Percentiles rank a stretch among this genome's conserved stretches.
Conservation (phyloP, 2,797 vertebrate species). For the Gephyroberyx darwinii region DNA sequence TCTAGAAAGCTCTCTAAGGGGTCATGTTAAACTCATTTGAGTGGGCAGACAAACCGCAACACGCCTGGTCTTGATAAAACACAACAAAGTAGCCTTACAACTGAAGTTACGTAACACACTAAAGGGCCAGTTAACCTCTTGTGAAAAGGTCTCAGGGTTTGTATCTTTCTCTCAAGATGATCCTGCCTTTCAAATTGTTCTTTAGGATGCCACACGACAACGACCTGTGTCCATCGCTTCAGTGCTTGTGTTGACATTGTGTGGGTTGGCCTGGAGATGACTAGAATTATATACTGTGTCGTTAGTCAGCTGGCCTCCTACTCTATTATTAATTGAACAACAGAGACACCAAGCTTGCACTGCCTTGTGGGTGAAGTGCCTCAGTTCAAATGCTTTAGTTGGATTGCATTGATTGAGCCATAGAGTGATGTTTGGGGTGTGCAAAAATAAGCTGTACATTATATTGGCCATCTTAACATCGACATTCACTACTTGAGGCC, state of each 20-base stretch:
- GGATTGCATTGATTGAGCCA: conserved; percentile 31
- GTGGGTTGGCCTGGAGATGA: conserved; percentile 79
- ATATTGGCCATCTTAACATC: conserved; percentile 22
- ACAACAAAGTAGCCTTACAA: conserved; percentile 13
- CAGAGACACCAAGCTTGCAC: conserved; percentile 71
- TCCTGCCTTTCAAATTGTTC: conserved; percentile 26
- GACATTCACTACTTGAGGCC: background rate
- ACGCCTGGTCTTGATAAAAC: conserved; percentile 15
- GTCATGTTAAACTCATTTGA: conserved; percentile 13
- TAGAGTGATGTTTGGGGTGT: background rate
- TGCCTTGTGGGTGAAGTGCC: conserved; percentile 66
- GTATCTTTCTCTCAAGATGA: conserved; percentile 6
- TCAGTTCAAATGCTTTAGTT: conserved; percentile 56
- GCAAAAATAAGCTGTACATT: conserved; percentile 28
- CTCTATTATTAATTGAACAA: conserved; percentile 85
- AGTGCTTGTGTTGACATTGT: conserved; percentile 64
- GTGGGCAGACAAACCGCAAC: conserved; percentile 18
- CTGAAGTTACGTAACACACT: conserved; percentile 9
- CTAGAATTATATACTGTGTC: conserved; percentile 71
- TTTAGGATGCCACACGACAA: conserved; percentile 49
- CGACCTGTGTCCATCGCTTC: conserved; percentile 59
- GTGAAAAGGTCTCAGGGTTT: conserved; percentile 12
- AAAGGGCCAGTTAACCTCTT: conserved; percentile 2
- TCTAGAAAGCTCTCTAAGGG: conserved; percentile 13
- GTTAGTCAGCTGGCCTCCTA: conserved; percentile 81